Base-by-base conservation (phyloP, 2,113 vertebrate genomes). In the Toxotes chatareus region DNA sequence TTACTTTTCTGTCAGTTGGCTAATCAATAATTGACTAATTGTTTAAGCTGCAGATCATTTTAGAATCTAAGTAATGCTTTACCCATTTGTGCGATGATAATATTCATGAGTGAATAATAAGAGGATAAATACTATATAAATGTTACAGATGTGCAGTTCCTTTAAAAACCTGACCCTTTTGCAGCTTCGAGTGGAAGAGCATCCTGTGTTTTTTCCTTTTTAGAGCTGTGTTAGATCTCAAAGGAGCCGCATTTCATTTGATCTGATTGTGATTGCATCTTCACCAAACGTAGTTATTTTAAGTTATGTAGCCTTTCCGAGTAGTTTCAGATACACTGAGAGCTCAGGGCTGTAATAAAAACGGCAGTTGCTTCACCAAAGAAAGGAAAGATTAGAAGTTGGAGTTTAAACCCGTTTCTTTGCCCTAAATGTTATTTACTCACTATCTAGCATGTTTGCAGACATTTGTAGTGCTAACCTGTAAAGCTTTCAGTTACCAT, bases 181-280 rank as follows among this genome's bases (percentile, higher is more conserved):
- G 44, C 44, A 75, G 70, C 49, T 66, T 7, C n/a, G 40, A 34
- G 46, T 40, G 16, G 1, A 79, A 51, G 5, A 59, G 3, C 19
- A 53, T 38, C n/a, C 14, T 51, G 16, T 34, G 16, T 32, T 51
- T 44, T 31, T 23, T 62, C 7, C n/a, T 27, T 12, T 44, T 55
- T 36, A 8, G 1, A 23, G 21, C 12, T 56, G 60, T 31, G 21
- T 32, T 23, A 6, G 5, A 32, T 65, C 47, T 73, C 19, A 21
- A 60, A 73, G 36, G 6, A 47, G 57, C 12, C 3, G 19, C 5
- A 70, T 56, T 66, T 73, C 23, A 61, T 51, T 51, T 9, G 31
- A 80, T 65, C 14, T 12, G 34, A 70, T 13, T 46, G 42, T 46
- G 11, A 72, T 19, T 36, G 40, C 44, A 70, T 74, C 61, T 67